Percentiles rank a stretch among this genome's conserved stretches.
Conservation (phyloP, 1,140 invertebrate species). For the Colletes latitarsis region DNA sequence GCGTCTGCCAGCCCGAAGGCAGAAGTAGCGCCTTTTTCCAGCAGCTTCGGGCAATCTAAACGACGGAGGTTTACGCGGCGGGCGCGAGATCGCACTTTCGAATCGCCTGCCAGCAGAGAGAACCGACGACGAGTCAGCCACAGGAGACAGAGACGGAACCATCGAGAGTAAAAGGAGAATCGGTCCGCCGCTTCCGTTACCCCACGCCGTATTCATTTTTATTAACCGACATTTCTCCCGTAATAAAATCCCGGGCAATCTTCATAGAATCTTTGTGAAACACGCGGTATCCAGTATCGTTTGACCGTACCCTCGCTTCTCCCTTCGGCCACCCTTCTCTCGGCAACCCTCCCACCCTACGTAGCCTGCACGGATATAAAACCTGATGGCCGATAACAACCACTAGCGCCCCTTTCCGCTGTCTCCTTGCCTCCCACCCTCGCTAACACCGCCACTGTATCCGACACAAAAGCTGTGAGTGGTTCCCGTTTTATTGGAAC, state of each 20-base stretch:
- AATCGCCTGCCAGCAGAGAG: constrained; percentile 65
- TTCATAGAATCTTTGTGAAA: constrained; percentile 82
- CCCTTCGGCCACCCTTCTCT: constrained; percentile 30
- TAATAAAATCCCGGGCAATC: constrained; percentile 82
- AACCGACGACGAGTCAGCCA: constrained; percentile 45
- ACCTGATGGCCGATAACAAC: constrained; percentile 82
- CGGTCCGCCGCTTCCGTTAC: background rate
- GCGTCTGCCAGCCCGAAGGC: constrained; percentile 21
- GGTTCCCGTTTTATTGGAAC: constrained; percentile 81
- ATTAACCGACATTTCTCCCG: constrained; percentile 82
- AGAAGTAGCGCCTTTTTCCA: constrained; percentile 17
- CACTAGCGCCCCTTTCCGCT: constrained; percentile 72
- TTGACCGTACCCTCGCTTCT: constrained; percentile 60
- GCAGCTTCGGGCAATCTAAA: constrained; percentile 52
- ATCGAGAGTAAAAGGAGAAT: constrained; percentile 45
- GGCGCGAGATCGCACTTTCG: constrained; percentile 73
- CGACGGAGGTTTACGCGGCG: constrained; percentile 68
- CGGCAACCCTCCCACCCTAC: constrained; percentile 44
- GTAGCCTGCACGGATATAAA: constrained; percentile 77
- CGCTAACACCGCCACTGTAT: constrained; percentile 73
- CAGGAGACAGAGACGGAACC: constrained; percentile 54
- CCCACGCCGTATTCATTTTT: constrained; percentile 79
- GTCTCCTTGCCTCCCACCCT: constrained; percentile 9
- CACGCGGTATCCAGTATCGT: constrained; percentile 80
- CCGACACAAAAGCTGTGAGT: constrained; percentile 81